These are phyloP conservation scores for Nasua narica DNA, from an alignment of 2,797 vertebrate genomes.

Conservation along the genomic window DNA sequence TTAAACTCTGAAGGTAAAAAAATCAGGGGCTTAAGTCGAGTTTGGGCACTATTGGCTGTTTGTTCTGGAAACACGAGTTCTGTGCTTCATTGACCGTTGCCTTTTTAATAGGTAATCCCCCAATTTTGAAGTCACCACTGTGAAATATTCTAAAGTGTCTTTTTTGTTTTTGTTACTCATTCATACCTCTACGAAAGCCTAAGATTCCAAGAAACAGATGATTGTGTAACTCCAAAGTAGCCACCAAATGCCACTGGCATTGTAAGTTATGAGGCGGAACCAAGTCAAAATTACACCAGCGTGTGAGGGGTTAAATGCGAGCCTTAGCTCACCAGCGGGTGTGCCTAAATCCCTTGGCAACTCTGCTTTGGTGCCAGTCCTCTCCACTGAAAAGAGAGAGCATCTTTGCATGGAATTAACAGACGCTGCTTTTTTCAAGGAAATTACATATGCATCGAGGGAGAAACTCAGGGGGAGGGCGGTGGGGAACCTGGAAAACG, in stretches of 20 bases:
- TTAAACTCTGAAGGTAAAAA: background rate
- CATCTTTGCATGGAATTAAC: rapidly evolving
- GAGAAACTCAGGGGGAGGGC: background rate
- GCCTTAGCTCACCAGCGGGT: rapidly evolving
- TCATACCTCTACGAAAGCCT: too few relatives aligned
- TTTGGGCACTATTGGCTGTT: rapidly evolving
- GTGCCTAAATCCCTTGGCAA: rapidly evolving
- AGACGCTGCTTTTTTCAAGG: background rate
- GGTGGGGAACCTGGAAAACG: background rate
- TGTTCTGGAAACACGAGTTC: background rate
- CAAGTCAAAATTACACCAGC: background rate
- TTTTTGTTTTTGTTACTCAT: too few relatives aligned
- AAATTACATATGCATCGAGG: background rate
- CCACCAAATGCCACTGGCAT: rapidly evolving
- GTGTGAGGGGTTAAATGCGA: rapidly evolving
- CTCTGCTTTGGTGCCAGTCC: rapidly evolving
- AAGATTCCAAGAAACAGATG: background rate
- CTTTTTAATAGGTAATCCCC: background rate
- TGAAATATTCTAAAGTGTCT: background rate
- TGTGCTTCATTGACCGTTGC: background rate
- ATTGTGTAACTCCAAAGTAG: background rate
- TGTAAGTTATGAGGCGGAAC: rapidly evolving
- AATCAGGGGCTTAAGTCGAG: background rate
- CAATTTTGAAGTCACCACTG: too few relatives aligned
- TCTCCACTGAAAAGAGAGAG: background rate